Evolutionary conservation across 2,113 vertebrate genomes (phyloP).

Genomic region (Lota lota): DNA sequence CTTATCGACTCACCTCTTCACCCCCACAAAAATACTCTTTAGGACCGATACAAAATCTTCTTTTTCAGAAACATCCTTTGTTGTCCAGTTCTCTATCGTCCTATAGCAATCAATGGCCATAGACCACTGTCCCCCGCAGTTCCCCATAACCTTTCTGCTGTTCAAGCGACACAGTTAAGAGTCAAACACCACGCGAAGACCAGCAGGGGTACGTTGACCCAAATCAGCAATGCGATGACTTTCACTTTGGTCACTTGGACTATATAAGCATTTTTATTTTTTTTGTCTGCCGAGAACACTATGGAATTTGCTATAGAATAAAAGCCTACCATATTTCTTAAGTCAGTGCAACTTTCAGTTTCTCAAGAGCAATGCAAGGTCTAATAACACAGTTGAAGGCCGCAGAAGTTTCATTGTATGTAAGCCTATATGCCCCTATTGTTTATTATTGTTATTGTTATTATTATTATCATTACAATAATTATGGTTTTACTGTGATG

Average conservation of each 20-base stretch:
- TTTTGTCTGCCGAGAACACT: too few species aligned
- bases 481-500: neutral
- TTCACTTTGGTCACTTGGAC: conserved; percentile 30
- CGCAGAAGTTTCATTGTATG: too few species aligned
- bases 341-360: too few species aligned
- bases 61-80: conserved; percentile 66
- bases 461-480: neutral
- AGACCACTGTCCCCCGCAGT: conserved; percentile 52
- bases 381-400: too few species aligned
- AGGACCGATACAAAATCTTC: conserved; percentile 66
- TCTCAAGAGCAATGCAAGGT: too few species aligned
- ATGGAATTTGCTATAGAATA: too few species aligned
- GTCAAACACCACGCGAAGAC: conserved; percentile 72
- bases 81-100: conserved; percentile 66
- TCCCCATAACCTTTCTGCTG: conserved; percentile 59
- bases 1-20: conserved; percentile 71
- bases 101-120: conserved; percentile 58
- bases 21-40: conserved; percentile 60
- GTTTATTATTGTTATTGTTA: neutral
- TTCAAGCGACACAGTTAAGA: conserved; percentile 46
- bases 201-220: conserved; percentile 57
- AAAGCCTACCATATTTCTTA: too few species aligned
- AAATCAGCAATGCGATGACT: conserved; percentile 53
- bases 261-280: neutral
- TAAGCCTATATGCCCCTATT: too few species aligned